Evolutionary conservation across 2,113 vertebrate species (phyloP).

Genomic region (Epinephelus fuscoguttatus): DNA sequence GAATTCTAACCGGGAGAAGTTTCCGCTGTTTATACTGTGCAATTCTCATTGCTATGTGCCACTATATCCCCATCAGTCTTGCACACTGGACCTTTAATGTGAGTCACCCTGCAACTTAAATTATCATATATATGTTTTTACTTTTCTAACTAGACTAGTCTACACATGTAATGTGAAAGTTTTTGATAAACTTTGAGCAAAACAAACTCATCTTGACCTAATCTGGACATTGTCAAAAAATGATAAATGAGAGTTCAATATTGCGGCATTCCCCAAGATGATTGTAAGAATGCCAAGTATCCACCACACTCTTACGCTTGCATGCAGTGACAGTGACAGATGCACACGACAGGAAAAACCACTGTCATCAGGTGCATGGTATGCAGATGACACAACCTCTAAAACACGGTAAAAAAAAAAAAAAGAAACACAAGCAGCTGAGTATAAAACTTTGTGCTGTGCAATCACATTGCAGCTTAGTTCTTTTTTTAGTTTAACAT

Average conservation of each 20-base stretch:
- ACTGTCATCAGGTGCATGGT: slow-evolving; percentile 35
- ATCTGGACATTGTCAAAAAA: background rate
- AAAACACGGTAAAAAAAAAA: slow-evolving; percentile 26
- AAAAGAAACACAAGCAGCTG: background rate
- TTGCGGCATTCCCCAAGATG: slow-evolving; percentile 16
- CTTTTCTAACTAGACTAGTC: background rate
- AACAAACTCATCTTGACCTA: background rate
- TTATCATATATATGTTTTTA: background rate
- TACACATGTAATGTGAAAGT: background rate
- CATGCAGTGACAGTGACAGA: slow-evolving; percentile 11
- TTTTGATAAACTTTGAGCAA: background rate
- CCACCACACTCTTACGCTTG: background rate
- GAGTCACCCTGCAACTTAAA: background rate
- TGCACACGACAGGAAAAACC: slow-evolving; percentile 69
- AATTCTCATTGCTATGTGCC: too few relatives aligned
- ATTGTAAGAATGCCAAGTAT: slow-evolving; percentile 53
- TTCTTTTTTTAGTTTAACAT: background rate
- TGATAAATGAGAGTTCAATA: slow-evolving; percentile 8
- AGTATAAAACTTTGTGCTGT: background rate
- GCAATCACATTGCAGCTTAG: background rate
- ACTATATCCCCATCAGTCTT: too few relatives aligned
- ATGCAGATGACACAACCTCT: slow-evolving; percentile 57
- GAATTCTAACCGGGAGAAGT: too few relatives aligned
- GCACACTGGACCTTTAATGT: background rate
- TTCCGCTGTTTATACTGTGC: too few relatives aligned